Conservation (phyloP, 2,888 invertebrate species). For the Crocallis elinguaria region DNA sequence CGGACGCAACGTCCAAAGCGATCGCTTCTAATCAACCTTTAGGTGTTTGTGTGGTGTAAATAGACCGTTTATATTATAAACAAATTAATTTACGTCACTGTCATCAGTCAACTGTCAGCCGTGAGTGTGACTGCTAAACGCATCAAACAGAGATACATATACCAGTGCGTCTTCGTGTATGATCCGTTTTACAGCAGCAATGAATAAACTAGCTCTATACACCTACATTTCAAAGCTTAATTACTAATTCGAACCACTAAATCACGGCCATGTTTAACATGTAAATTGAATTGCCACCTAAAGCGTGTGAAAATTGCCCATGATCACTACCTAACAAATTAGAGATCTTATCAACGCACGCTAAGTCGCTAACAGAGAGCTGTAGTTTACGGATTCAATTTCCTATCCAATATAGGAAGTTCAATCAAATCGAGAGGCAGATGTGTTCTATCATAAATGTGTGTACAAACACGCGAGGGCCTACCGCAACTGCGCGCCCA, state of each 20-base stretch:
- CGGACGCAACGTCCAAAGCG: too few relatives aligned
- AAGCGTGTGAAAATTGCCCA: conserved; percentile 2
- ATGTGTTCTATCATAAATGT: conserved; percentile 37
- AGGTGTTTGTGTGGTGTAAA: too few relatives aligned
- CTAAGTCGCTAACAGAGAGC: background rate
- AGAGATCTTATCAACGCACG: background rate
- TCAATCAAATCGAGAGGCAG: conserved; percentile 32
- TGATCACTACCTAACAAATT: conserved; percentile 4
- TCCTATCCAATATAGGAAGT: conserved; percentile 24
- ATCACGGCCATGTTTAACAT: background rate
- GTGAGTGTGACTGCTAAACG: too few relatives aligned
- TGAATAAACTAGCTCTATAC: background rate
- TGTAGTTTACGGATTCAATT: conserved; percentile 25
- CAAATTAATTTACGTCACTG: too few relatives aligned
- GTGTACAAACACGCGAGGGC: conserved; percentile 35
- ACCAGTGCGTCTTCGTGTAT: too few relatives aligned
- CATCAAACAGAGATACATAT: too few relatives aligned
- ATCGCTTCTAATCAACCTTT: too few relatives aligned
- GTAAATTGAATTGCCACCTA: conserved; percentile 22
- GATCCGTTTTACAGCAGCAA: too few relatives aligned
- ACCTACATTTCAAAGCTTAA: background rate
- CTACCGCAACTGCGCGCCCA: conserved; percentile 37
- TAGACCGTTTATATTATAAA: too few relatives aligned
- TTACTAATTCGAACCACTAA: conserved; percentile 1
- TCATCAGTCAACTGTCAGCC: too few relatives aligned